These are phyloP conservation scores for Panorpa germanica DNA, from an alignment of 2,888 invertebrate species.

Conservation along the genomic window DNA sequence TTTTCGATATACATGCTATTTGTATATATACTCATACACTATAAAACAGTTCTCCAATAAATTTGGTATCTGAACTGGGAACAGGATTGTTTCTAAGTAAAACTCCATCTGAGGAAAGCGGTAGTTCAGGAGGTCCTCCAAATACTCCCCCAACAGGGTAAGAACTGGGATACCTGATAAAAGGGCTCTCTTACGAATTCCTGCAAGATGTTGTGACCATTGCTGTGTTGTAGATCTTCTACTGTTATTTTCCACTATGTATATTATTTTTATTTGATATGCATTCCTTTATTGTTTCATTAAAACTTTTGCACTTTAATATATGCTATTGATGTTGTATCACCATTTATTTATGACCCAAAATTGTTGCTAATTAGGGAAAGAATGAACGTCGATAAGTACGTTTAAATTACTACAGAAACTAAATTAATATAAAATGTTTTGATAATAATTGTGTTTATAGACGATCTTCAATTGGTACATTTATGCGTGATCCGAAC, in stretches of 20 bases:
- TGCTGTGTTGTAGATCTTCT: no score
- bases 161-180: no score
- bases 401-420: neutral
- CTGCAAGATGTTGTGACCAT: no score
- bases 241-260: no score
- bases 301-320: no score
- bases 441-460: constrained; percentile 14
- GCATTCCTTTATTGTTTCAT: no score
- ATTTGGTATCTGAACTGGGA: constrained; percentile 87
- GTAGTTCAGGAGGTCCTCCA: constrained; percentile 44
- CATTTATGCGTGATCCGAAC: constrained; percentile 73
- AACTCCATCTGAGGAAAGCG: constrained; percentile 79
- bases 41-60: constrained; percentile 64
- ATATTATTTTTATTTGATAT: no score
- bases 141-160: constrained; percentile 39
- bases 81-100: constrained; percentile 84
- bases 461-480: constrained; percentile 74
- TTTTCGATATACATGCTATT: neutral
- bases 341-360: no score
- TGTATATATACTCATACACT: neutral
- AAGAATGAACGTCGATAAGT: neutral
- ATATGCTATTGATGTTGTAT: no score
- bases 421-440: constrained; percentile 6
- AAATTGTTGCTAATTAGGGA: no score
- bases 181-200: no score